Percentiles rank a stretch among this genome's conserved stretches.
Conservation (phyloP, 2,113 vertebrate species). For the Indicator maculatus region DNA sequence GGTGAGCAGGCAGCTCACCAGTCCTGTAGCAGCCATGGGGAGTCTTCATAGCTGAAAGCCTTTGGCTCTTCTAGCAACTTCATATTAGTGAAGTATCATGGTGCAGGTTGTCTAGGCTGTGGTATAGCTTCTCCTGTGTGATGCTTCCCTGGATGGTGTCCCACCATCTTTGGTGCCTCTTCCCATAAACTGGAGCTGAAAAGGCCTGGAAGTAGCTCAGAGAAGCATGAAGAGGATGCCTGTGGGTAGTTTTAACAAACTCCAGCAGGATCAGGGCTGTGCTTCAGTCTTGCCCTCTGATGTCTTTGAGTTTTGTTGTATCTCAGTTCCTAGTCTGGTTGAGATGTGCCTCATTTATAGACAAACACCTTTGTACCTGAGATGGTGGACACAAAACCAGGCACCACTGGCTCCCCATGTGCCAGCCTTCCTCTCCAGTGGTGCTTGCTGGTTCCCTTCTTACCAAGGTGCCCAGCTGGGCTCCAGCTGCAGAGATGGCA, state of each 20-base stretch:
- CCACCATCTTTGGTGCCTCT: background rate
- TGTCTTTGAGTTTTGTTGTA: background rate
- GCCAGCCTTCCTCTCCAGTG: background rate
- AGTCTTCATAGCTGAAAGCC: background rate
- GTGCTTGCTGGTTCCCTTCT: background rate
- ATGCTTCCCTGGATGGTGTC: background rate
- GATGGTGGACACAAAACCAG: background rate
- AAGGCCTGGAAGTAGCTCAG: background rate
- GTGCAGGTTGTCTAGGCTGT: background rate
- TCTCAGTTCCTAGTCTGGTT: background rate
- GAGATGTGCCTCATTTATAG: background rate
- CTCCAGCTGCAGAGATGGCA: background rate
- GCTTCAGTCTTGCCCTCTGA: background rate
- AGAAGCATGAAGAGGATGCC: fast-evolving
- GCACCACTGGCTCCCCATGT: background rate
- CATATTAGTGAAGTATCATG: background rate
- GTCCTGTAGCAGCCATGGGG: background rate
- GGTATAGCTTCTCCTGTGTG: background rate
- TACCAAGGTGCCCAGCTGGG: background rate
- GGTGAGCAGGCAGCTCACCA: fast-evolving
- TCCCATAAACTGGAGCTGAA: background rate
- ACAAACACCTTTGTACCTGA: fast-evolving
- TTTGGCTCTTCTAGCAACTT: background rate
- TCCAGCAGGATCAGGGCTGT: background rate
- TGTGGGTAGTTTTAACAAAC: background rate